phyloP scores from a whole-genome alignment of 1,140 invertebrate species.

The Cyclargus thomasi region DNA sequence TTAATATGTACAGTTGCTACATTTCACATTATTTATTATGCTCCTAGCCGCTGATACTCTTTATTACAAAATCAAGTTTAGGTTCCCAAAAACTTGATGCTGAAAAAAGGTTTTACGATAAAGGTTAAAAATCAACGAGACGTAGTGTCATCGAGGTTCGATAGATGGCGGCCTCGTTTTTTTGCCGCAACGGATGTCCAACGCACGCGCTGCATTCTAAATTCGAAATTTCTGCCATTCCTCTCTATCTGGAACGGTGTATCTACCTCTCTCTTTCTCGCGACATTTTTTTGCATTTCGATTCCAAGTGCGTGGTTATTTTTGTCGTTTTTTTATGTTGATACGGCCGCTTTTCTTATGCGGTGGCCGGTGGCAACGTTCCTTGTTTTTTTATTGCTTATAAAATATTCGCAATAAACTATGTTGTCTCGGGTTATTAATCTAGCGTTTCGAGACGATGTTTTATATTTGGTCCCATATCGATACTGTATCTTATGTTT shows the following conservation, averaged over 20 bases:
- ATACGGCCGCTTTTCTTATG: constrained; percentile 47
- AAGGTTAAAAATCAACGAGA: constrained; percentile 29
- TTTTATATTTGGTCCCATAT: not conserved
- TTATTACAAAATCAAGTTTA: not conserved
- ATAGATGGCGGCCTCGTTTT: constrained; percentile 62
- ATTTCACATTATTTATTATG: no score
- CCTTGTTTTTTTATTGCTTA: constrained; percentile 51
- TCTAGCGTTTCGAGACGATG: constrained; percentile 27
- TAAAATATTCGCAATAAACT: constrained; percentile 41
- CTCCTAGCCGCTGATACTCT: not conserved
- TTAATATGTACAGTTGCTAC: no score
- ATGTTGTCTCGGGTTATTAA: constrained; percentile 41
- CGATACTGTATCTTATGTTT: constrained; percentile 6
- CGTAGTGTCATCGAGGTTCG: constrained; percentile 48
- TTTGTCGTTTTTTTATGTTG: constrained; percentile 61
- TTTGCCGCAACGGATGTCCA: constrained; percentile 69
- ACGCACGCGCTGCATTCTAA: constrained; percentile 72
- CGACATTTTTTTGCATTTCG: constrained; percentile 72
- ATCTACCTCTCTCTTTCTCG: constrained; percentile 48
- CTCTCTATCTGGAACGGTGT: constrained; percentile 45
- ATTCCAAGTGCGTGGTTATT: constrained; percentile 67
- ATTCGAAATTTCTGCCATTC: constrained; percentile 57
- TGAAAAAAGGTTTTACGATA: constrained; percentile 3
- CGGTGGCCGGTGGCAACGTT: constrained; percentile 48
- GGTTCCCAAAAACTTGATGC: not conserved